Evolutionary conservation across 2,888 invertebrate genomes (phyloP), one percentile per base, ranked within the genome.

Genomic region (Eumacrocentrus americanus): DNA sequence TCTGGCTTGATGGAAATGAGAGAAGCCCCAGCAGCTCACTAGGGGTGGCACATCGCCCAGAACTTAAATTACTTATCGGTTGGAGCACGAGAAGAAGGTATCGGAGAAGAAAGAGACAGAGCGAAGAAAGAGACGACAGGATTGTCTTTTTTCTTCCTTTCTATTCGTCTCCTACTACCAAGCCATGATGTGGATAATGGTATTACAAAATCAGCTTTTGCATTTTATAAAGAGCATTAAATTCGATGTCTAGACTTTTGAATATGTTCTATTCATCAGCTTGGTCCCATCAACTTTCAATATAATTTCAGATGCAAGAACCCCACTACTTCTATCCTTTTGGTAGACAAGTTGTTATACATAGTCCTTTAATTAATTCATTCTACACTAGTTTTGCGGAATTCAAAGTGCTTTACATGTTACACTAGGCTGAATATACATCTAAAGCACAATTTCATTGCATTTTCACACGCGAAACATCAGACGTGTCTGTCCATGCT

Each of bases 51-150:
- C 55, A 48, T 51, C 55, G 60, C n/a, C 59, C 58, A 59, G 62
- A 67, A 67, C 66, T 67, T 67, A 66, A 67, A 67, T 67, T 66
- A 67, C 68, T 65, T 67, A 67, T 64, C 65, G 61, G 23, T 25
- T 46, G 42, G 20, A 16, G 38, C 38, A 42, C 23, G 3, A 12
- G 12, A n/a, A 25, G 23, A 11, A 46, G 2, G 7, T 12, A 46
- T 14, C 11, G 12, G 3, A 23, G 18, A 40, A n/a, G 7, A 40
- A 12, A 40, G 40, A 40, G 7, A 40, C n/a, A n/a, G n/a, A n/a
- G n/a, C n/a, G n/a, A n/a, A n/a, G 9, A 35, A 7, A 35, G n/a
- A 35, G 9, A 20, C 20, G 37, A 23, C 18, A 34, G 34, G 47
- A 23, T 22, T 22, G 29, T 20, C 20, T n/a, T 29, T 14, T 11